Conservation (phyloP, 2,113 vertebrate species). For the Hepsetus odoe region DNA sequence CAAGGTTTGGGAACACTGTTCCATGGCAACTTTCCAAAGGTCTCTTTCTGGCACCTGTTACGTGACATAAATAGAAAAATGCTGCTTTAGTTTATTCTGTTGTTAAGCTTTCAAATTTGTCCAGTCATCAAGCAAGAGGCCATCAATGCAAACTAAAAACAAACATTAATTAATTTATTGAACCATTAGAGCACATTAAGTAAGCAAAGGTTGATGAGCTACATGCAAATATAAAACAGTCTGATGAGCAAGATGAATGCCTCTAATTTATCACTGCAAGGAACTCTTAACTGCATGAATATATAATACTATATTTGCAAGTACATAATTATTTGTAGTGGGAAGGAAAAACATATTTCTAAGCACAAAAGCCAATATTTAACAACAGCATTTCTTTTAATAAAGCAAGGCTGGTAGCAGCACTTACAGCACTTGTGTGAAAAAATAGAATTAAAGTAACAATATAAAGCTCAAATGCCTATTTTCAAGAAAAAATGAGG, state of each 20-base stretch:
- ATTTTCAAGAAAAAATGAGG: no score
- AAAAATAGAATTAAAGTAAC: no score
- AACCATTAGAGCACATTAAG: background rate
- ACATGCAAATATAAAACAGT: slow-evolving; percentile 12
- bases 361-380: background rate
- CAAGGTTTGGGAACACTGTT: no score
- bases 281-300: background rate
- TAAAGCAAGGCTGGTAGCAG: background rate
- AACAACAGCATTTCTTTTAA: background rate
- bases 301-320: slow-evolving; percentile 12
- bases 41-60: no score
- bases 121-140: background rate
- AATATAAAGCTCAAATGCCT: no score
- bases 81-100: background rate
- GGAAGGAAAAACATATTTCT: background rate
- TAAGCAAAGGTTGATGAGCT: slow-evolving; percentile 34
- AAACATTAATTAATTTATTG: slow-evolving; percentile 5
- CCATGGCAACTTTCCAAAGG: no score
- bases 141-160: background rate
- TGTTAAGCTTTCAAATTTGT: background rate
- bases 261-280: slow-evolving; percentile 27
- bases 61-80: no score
- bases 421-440: background rate
- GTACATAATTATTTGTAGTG: slow-evolving; percentile 13
- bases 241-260: slow-evolving; percentile 15